Base-by-base conservation (phyloP, 1,140 invertebrate species). In the Drosophila lini region DNA sequence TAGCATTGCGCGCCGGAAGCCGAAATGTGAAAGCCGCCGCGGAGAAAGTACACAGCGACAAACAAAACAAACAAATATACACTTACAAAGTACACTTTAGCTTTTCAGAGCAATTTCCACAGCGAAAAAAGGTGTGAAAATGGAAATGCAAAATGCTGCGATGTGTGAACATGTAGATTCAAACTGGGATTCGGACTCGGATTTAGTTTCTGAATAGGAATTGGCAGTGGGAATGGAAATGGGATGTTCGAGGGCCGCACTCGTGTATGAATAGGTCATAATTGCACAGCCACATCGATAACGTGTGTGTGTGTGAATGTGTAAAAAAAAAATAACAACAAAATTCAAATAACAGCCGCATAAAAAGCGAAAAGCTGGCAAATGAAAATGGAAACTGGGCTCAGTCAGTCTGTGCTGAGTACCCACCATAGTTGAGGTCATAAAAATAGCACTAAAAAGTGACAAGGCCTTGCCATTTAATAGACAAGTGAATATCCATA, bases 331-430 rank as follows among this genome's bases (percentile, higher is more conserved):
- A 45, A 13, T 9, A 44, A 47, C 28, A 62, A 62, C 15, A 38
- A 67, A 65, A 31, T 36, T 13, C 16, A 62, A 48, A 68, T 42
- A 68, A 67, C 38, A 44, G n/a, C n/a, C 61, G 11, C 44, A 44
- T 65, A 67, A 53, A 65, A 53, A 62, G 59, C 28, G 48, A 53
- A 65, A 53, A 69, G 45, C 36, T 52, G 22, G 44, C 25, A 41
- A 31, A 68, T 68, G 44, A 50, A 68, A 64, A 64, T 68, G 64
- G 60, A 64, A 68, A 64, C 64, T 64, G 44, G 59, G 59, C 59
- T 31, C 62, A 53, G 44, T 50, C n/a, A 44, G 55, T 13, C 44
- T 52, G 32, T 38, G 59, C 52, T 1, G 52, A 22, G 52, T 38
- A 53, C 52, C 34, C 61, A 61, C 42, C 56, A 41, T 61, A 67